Conservation (phyloP, 2,113 vertebrate species). For the Accipiter cooperii region DNA sequence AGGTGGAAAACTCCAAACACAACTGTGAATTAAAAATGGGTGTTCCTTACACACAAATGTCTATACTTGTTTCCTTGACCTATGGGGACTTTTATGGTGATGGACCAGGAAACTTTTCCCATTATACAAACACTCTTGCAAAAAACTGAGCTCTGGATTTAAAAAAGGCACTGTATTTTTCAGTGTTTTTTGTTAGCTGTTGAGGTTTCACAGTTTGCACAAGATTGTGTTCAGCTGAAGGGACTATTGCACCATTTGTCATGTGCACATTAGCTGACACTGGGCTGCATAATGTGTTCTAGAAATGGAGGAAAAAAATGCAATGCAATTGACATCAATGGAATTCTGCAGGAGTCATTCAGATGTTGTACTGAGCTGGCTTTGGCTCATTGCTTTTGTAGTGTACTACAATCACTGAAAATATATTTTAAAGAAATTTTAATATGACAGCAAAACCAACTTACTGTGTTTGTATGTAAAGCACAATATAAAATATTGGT, state of each 20-base stretch:
- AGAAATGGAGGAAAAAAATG: neutral
- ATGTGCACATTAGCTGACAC: neutral
- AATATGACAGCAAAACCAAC: neutral
- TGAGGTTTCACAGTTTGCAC: neutral
- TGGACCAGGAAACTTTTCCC: neutral
- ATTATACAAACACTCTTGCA: neutral
- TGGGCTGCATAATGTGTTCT: neutral
- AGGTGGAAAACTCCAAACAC: neutral
- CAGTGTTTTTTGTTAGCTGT: neutral
- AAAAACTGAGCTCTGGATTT: neutral
- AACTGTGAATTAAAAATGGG: neutral
- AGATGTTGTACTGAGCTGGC: neutral
- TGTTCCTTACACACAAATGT: neutral
- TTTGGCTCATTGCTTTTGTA: neutral
- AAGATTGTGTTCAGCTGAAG: neutral
- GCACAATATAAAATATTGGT: neutral
- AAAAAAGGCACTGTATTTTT: neutral
- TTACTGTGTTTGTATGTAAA: neutral
- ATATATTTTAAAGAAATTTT: neutral
- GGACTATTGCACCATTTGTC: neutral
- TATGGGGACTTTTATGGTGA: neutral
- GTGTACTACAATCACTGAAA: neutral
- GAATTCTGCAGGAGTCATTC: neutral
- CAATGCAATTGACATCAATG: neutral
- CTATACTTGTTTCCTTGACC: neutral